phyloP scores from a whole-genome alignment of 2,797 vertebrate species.

The Gallirallus australis region DNA sequence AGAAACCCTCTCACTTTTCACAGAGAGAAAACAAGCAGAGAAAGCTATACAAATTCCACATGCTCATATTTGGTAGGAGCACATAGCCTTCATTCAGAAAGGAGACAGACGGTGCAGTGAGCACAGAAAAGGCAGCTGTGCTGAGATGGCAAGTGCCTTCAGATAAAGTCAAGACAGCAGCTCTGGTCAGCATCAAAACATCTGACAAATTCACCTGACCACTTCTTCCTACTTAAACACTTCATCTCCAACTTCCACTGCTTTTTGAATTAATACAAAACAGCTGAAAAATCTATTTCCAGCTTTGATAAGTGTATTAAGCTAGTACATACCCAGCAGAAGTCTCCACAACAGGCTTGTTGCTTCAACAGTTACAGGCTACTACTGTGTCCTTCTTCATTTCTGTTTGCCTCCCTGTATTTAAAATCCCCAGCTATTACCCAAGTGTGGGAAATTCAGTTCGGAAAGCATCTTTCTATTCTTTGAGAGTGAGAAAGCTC shows the following conservation, averaged over 20 bases:
- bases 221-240: background rate
- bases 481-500: background rate
- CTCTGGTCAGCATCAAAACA: background rate
- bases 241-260: background rate
- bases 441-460: background rate
- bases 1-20: background rate
- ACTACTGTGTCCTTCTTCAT: background rate
- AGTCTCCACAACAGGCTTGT: background rate
- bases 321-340: background rate
- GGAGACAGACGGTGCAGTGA: background rate
- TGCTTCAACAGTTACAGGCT: background rate
- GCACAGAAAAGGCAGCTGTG: background rate
- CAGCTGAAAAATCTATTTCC: background rate
- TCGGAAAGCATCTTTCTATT: background rate
- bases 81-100: background rate
- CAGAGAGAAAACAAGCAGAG: background rate
- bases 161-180: background rate
- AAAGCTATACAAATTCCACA: background rate
- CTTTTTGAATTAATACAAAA: background rate
- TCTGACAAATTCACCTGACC: background rate
- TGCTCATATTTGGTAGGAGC: background rate
- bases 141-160: background rate
- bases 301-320: background rate
- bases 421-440: background rate
- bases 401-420: background rate